phyloP scores from a whole-genome alignment of 2,113 vertebrate genomes.

The Uria aalge region DNA sequence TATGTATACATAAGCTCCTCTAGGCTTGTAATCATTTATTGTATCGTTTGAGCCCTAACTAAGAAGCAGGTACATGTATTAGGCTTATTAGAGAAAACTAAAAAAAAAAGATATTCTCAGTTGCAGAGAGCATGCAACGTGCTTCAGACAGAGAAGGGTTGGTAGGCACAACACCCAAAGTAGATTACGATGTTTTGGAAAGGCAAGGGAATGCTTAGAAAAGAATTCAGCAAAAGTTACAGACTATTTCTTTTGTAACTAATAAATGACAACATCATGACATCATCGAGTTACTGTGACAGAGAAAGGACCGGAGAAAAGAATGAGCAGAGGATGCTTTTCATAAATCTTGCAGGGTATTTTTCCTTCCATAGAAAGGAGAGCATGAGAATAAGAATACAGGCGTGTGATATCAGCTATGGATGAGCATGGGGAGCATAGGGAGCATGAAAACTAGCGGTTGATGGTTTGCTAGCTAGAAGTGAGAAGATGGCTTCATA shows the following conservation, averaged over 20 bases:
- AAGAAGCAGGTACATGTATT: not conserved
- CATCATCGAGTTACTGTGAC: not conserved
- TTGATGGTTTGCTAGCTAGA: not conserved
- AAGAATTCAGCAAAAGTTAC: not conserved
- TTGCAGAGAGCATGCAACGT: not conserved
- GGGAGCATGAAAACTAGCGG: not conserved
- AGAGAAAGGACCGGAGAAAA: not conserved
- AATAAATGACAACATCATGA: not conserved
- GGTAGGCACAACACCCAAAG: not conserved
- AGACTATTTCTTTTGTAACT: not conserved
- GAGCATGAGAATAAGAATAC: not conserved
- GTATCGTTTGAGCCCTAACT: not conserved
- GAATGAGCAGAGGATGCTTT: not conserved
- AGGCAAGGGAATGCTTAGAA: not conserved
- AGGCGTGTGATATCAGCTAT: not conserved
- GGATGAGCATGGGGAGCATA: not conserved
- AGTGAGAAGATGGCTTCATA: not conserved
- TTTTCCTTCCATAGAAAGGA: not conserved
- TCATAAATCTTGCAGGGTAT: not conserved
- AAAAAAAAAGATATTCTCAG: not conserved
- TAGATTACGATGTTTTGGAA: not conserved
- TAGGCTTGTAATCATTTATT: not conserved
- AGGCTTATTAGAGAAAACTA: not conserved
- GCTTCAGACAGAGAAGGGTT: not conserved
- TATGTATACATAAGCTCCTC: not conserved